Conservation (phyloP, 2,113 vertebrate genomes). For the Malurus cyaneus region DNA sequence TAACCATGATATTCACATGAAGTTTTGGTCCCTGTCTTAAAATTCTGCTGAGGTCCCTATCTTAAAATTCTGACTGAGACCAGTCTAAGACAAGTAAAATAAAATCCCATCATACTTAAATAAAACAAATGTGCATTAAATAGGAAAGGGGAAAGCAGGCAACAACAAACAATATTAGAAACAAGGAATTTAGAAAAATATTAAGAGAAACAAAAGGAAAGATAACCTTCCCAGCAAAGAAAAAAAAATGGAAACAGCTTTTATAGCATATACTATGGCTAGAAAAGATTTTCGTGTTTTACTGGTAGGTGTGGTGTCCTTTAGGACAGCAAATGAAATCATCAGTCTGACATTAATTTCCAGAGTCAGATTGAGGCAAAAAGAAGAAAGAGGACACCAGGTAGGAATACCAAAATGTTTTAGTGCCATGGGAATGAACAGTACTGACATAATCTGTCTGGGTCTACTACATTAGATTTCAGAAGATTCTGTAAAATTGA, state of each 20-base stretch:
- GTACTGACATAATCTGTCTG: neutral
- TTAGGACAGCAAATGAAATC: neutral
- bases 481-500: neutral
- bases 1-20: accelerated
- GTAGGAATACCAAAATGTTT: neutral
- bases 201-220: neutral
- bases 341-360: neutral
- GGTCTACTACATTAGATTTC: neutral
- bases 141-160: neutral
- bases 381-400: neutral
- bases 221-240: neutral
- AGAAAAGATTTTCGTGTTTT: neutral
- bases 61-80: neutral
- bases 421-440: neutral
- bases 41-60: neutral
- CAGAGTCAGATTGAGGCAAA: neutral
- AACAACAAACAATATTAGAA: neutral
- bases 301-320: neutral
- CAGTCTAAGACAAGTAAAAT: neutral
- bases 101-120: neutral
- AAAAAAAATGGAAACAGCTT: neutral
- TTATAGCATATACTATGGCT: neutral
- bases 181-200: neutral
- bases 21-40: neutral
- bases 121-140: neutral